Percentiles rank a stretch among this genome's conserved stretches.
Evolutionary conservation across 2,113 vertebrate species (phyloP).

Genomic region (Ctenodactylus gundi): DNA sequence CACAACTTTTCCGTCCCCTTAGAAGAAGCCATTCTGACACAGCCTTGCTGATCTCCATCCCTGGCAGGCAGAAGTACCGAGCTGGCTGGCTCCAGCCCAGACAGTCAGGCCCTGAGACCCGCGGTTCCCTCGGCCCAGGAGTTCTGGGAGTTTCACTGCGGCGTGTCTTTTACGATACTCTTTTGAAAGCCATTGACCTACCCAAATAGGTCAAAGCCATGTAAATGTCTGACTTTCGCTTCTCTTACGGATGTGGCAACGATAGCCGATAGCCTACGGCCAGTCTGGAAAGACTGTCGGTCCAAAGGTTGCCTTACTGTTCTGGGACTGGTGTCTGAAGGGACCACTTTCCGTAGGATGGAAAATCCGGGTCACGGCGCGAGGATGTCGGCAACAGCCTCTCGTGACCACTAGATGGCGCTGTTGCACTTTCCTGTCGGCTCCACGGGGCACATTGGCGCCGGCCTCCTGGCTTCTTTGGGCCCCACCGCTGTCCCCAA

Average conservation of each 20-base stretch:
- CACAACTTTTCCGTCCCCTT: background rate
- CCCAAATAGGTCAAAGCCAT: conserved; percentile 64
- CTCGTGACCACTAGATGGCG: conserved; percentile 74
- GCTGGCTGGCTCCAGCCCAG: background rate
- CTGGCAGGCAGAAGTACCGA: too few species aligned
- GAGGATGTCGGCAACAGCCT: conserved; percentile 28
- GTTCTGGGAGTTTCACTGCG: background rate
- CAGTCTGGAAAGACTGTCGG: too few species aligned
- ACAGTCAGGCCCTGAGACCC: background rate
- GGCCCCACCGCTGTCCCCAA: background rate
- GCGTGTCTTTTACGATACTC: conserved; percentile 58
- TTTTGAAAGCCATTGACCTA: background rate
- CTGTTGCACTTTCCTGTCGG: conserved; percentile 78
- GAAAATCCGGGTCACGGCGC: conserved; percentile 63
- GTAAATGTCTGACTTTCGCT: conserved; percentile 67
- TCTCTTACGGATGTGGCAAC: conserved; percentile 62
- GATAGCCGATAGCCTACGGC: too few species aligned
- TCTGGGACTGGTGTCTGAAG: too few species aligned
- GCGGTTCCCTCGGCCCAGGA: background rate
- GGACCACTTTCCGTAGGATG: conserved; percentile 67
- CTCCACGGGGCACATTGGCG: background rate
- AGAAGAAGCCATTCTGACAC: background rate
- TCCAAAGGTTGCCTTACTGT: conserved; percentile 64
- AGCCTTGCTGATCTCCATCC: background rate
- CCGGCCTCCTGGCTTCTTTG: accelerated